Percentiles rank a stretch among this genome's conserved stretches.
These are phyloP conservation scores for Lemur catta DNA, from an alignment of 2,797 vertebrate genomes.

Conservation along the genomic window DNA sequence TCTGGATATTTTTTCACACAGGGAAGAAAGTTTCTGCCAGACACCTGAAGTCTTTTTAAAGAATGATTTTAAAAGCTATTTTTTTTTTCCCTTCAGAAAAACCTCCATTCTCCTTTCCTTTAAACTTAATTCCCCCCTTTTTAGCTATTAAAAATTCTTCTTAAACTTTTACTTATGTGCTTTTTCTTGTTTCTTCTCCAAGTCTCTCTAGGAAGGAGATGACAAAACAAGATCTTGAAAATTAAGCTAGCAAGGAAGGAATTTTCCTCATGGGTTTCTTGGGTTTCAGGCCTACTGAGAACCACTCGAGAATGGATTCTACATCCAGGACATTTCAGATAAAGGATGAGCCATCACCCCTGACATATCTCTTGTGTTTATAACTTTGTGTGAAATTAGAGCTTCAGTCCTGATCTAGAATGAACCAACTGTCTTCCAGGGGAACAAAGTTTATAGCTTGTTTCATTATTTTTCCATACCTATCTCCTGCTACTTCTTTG, in stretches of 20 bases:
- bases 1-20: not conserved
- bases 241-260: not conserved
- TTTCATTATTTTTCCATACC: not conserved
- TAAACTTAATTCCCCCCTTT: not conserved
- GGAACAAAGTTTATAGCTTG: not conserved
- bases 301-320: constrained; percentile 14
- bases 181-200: not conserved
- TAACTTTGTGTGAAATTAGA: not conserved
- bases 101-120: not conserved
- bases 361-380: not conserved
- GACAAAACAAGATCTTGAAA: constrained; percentile 20
- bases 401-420: not conserved
- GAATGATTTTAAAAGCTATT: not conserved
- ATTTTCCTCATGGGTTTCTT: not conserved
- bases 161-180: not conserved
- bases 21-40: not conserved
- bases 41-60: constrained; percentile 6
- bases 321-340: constrained; percentile 25
- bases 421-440: not conserved
- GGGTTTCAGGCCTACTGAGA: not conserved
- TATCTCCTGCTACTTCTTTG: not conserved
- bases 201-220: not conserved
- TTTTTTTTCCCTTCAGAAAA: not conserved
- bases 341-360: not conserved
- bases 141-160: not conserved